Evolutionary conservation across 2,888 invertebrate genomes (phyloP).

Genomic region (Willowsia nigromaculata): DNA sequence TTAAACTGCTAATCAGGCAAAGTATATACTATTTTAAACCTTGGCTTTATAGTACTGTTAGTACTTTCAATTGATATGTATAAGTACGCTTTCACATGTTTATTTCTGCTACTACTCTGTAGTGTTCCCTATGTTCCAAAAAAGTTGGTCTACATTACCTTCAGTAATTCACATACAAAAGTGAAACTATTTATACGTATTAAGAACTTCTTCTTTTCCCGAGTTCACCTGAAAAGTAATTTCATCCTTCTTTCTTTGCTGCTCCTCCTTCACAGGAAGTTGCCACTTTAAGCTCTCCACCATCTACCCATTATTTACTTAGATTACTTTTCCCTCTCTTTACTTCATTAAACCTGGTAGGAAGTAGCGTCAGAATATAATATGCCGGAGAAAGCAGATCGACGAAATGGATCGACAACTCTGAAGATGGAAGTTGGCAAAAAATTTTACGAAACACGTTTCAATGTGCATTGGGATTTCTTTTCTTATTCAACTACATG

Average conservation of each 20-base stretch:
- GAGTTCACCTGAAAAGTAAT: not conserved
- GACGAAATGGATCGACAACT: not conserved
- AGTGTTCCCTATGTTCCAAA: not conserved
- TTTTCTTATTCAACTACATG: too few species aligned
- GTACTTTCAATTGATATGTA: not conserved
- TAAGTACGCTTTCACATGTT: not conserved
- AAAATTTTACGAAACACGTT: not conserved
- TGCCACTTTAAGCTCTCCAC: not conserved
- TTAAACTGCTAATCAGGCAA: not conserved
- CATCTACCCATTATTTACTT: constrained; percentile 26
- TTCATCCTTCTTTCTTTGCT: not conserved
- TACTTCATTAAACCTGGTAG: constrained; percentile 32
- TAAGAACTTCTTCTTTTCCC: not conserved
- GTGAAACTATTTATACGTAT: not conserved
- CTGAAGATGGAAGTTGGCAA: not conserved
- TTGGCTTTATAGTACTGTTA: too few species aligned
- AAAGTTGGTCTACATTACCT: not conserved
- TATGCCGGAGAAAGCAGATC: not conserved
- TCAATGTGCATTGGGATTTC: not conserved
- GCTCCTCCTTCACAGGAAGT: constrained; percentile 22
- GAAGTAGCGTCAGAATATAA: not conserved
- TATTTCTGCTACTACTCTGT: not conserved
- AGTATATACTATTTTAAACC: not conserved
- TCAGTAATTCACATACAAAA: not conserved
- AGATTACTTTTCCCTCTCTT: constrained; percentile 46